Conservation (phyloP, 2,113 vertebrate genomes). For the Lepidothrix coronata region DNA sequence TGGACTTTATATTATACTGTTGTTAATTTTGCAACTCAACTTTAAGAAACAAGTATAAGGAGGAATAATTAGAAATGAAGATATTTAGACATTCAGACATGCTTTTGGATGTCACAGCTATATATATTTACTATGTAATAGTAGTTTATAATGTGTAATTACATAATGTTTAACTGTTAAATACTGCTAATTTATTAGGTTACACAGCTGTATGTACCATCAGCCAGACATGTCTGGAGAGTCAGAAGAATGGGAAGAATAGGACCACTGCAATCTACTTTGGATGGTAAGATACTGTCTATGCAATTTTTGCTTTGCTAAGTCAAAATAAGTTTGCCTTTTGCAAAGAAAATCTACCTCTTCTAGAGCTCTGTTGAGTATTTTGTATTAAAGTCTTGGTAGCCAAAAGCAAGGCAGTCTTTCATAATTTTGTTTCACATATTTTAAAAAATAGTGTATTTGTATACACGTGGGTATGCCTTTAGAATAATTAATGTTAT, state of each 20-base stretch:
- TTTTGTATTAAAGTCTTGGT: background rate
- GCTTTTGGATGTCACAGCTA: background rate
- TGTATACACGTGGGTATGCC: background rate
- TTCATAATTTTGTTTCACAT: background rate
- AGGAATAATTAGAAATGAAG: background rate
- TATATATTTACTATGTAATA: background rate
- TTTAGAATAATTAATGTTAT: background rate
- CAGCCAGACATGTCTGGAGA: conserved; percentile 91
- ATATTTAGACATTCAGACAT: background rate
- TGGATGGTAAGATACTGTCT: conserved; percentile 83
- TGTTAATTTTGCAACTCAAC: background rate
- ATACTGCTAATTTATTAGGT: conserved; percentile 75
- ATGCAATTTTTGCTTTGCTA: background rate
- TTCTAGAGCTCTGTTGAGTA: background rate
- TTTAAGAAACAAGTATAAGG: background rate
- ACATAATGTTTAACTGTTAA: background rate
- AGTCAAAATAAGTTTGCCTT: background rate
- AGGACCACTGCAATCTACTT: conserved; percentile 91
- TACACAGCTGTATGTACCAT: conserved; percentile 95
- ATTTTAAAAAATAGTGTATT: background rate
- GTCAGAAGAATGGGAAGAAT: conserved; percentile 95
- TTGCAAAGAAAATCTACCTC: background rate
- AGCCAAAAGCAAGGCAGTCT: background rate
- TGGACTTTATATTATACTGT: background rate
- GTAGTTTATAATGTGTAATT: background rate